Percentiles rank a stretch among this genome's conserved stretches.
phyloP scores from a whole-genome alignment of 2,888 invertebrate genomes.

The Amphimallon solstitiale region DNA sequence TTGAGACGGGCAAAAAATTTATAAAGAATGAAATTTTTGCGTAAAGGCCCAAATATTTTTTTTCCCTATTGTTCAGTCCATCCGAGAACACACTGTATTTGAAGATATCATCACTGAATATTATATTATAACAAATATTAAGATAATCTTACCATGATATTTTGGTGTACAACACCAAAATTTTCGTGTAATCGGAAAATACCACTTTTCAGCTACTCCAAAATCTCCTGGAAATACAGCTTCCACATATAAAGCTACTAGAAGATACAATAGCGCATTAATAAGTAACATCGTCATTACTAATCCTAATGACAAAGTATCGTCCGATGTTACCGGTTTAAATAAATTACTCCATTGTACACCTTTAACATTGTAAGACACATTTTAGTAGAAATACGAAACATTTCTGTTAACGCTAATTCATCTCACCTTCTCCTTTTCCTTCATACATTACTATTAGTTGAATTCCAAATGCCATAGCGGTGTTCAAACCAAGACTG shows the following conservation, averaged over 20 bases:
- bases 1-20: too few species aligned
- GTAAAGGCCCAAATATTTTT: too few species aligned
- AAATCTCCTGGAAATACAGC: constrained; percentile 80
- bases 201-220: constrained; percentile 66
- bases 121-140: too few species aligned
- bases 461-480: constrained; percentile 83
- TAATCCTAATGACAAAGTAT: constrained; percentile 75
- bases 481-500: constrained; percentile 79
- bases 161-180: too few species aligned
- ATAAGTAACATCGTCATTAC: constrained; percentile 77
- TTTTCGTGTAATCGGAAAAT: constrained; percentile 75
- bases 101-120: too few species aligned
- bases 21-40: too few species aligned
- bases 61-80: too few species aligned
- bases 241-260: constrained; percentile 86
- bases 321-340: constrained; percentile 72
- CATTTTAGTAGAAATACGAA: not conserved
- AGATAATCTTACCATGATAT: too few species aligned
- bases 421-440: constrained; percentile 70
- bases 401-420: not conserved
- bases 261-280: constrained; percentile 75
- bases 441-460: constrained; percentile 78
- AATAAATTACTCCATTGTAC: constrained; percentile 71
- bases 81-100: too few species aligned
- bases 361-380: not conserved